Evolutionary conservation across 2,113 vertebrate genomes (phyloP).

Genomic region (Lipophrys pholis): DNA sequence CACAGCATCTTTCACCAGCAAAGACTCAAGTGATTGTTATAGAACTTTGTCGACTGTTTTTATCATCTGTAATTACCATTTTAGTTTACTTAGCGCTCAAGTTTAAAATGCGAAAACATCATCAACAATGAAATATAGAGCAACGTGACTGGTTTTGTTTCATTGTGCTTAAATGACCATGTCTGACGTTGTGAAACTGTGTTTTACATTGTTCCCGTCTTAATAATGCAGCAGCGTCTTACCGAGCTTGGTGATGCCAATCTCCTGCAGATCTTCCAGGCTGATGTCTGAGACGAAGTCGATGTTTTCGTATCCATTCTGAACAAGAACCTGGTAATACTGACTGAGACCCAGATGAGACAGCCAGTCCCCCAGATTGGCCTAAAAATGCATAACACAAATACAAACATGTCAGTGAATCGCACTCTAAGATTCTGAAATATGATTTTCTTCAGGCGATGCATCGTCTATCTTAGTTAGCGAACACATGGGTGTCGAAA

Average conservation of each 20-base stretch:
- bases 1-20: background rate
- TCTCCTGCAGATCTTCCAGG: slow-evolving; percentile 97
- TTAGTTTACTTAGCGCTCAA: background rate
- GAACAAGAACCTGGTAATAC: slow-evolving; percentile 96
- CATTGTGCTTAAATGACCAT: too few relatives aligned
- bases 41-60: background rate
- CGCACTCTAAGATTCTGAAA: background rate
- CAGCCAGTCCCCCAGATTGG: slow-evolving; percentile 94
- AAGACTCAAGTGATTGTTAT: background rate
- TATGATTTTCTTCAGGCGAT: too few relatives aligned
- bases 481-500: too few relatives aligned
- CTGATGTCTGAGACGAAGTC: slow-evolving; percentile 98
- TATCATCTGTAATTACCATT: too few relatives aligned
- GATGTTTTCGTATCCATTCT: slow-evolving; percentile 97
- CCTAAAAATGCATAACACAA: slow-evolving; percentile 78
- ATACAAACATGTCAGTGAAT: background rate
- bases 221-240: slow-evolving; percentile 12
- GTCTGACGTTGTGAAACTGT: too few relatives aligned
- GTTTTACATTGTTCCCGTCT: background rate
- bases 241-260: slow-evolving; percentile 91
- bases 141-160: too few relatives aligned
- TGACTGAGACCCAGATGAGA: slow-evolving; percentile 95
- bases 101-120: background rate
- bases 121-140: background rate
- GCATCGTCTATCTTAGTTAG: too few relatives aligned